Conservation (phyloP, 2,888 invertebrate genomes). For the Blastobasis adustella region DNA sequence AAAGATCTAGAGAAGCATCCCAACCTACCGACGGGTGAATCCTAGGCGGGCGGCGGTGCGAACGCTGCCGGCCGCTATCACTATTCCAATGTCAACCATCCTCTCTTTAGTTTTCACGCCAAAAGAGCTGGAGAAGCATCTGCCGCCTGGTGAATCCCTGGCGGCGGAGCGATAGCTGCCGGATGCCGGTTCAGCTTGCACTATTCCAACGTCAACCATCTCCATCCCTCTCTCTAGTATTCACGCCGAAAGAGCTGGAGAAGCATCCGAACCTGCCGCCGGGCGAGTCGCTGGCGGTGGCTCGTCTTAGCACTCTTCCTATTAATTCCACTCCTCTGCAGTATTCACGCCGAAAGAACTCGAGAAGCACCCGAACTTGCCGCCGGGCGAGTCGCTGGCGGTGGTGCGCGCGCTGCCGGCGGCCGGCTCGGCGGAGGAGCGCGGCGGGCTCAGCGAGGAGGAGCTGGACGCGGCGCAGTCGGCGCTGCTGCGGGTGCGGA, state of each 20-base stretch:
- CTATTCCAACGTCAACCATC: neutral
- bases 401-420: slow-evolving; percentile 72
- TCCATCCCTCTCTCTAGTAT: slow-evolving; percentile 53
- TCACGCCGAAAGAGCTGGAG: slow-evolving; percentile 79
- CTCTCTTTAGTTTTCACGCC: slow-evolving; percentile 73
- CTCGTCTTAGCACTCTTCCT: too few species aligned
- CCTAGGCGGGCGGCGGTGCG: slow-evolving; percentile 20
- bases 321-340: too few species aligned
- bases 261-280: slow-evolving; percentile 75
- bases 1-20: slow-evolving; percentile 83
- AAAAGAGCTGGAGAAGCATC: slow-evolving; percentile 79
- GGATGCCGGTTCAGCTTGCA: slow-evolving; percentile 14
- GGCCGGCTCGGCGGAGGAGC: slow-evolving; percentile 37
- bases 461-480: slow-evolving; percentile 75
- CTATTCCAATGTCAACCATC: neutral
- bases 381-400: slow-evolving; percentile 30
- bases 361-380: slow-evolving; percentile 78
- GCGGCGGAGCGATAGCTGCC: slow-evolving; percentile 66
- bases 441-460: slow-evolving; percentile 22
- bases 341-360: slow-evolving; percentile 77
- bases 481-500: slow-evolving; percentile 77
- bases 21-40: slow-evolving; percentile 39
- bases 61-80: too few species aligned
- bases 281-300: slow-evolving; percentile 32
- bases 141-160: slow-evolving; percentile 34